Evolutionary conservation across 2,797 vertebrate species (phyloP), one percentile per base, ranked within the genome.

Genomic region (Pseudochirops corinnae): DNA sequence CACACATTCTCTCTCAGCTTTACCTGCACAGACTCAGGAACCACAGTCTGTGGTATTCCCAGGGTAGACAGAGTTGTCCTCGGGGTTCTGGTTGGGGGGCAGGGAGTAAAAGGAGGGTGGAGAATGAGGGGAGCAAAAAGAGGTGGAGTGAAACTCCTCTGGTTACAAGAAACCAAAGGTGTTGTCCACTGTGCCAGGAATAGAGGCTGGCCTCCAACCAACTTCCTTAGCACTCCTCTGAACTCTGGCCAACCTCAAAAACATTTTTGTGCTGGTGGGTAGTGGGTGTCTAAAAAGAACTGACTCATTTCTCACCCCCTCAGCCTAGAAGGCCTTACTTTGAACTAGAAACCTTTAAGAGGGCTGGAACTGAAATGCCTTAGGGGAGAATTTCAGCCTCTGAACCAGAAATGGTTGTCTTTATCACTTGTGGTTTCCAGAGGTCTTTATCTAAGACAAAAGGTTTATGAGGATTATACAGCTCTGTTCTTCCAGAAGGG

Each of bases 341-440:
- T 96, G 90, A 94, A 60, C 94, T 55, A 92, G 90, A 93, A 93
- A 58, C 0, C 91, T 11, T 56, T 50, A 62, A 60, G 94, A 50
- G 0, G 1, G 56, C 50, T 46, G 16, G 91, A 92, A 94, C 56
- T 55, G 56, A 60, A 55, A 55, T 16, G 4, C 4, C 18, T 9
- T 16, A 39, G 57, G 91, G 93, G 52, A 39, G 4, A 3, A 90
- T 90, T 96, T 95, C 90, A 57, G 90, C 56, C 92, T 95, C 91
- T 92, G 56, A 39, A 9, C n/a, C 87, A 96, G 55, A 92, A 57
- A 55, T 67, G 57, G 58, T 93, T 91, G 39, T 60, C 53, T 94
- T 56, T 46, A 93, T 91, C 95, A 91, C 91, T 96, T 90, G 53
- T 90, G 74, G 92, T 95, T 93, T 94, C 93, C 56, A 52, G 96